Base-by-base conservation (phyloP, 2,113 vertebrate genomes). In the Morone chrysops region DNA sequence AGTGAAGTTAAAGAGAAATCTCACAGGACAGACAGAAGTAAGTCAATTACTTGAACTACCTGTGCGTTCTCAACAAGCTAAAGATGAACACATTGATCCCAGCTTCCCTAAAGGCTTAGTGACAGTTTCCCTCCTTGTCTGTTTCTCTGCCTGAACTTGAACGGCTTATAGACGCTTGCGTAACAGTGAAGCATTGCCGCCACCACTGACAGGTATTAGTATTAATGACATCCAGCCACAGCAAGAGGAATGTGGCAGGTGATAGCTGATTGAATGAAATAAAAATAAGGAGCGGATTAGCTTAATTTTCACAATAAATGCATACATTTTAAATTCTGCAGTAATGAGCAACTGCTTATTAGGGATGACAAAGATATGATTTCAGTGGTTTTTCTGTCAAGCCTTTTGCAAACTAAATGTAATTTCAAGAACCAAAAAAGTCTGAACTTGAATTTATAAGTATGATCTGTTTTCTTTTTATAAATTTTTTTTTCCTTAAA, bases 81-180 rank as follows among this genome's bases (percentile, higher is more conserved):
- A 78, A 25, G 73, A 70, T n/a, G 38, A 76, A 41, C 59, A 38
- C 75, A 74, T 74, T 71, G 72, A 82, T 82, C 56, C 36, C 74
- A 41, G 76, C 62, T 54, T 70, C 66, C 59, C 43, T 4, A 6
- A 22, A 20, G 67, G 83, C 81, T 87, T 76, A 87, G 47, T 2
- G 57, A 70, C 73, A 22, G 63, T 63, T 67, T 54, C 57, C 43
- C 50, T 31, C 38, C 61, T 56, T 16, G 5, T 8, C 6, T 5
- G 10, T 10, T 48, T 25, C 31, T 17, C 70, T n/a, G 16, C 17
- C 57, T 75, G 45, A 83, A 87, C 81, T 67, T 8, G 17, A 78
- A 14, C 50, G 71, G 78, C 84, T 91, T 83, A 87, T 0, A 59
- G 65, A 11, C 9, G 18, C 40, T 87, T 87, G 20, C 22, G 3